phyloP scores from a whole-genome alignment of 2,888 invertebrate species.

The Microplitis manilae region DNA sequence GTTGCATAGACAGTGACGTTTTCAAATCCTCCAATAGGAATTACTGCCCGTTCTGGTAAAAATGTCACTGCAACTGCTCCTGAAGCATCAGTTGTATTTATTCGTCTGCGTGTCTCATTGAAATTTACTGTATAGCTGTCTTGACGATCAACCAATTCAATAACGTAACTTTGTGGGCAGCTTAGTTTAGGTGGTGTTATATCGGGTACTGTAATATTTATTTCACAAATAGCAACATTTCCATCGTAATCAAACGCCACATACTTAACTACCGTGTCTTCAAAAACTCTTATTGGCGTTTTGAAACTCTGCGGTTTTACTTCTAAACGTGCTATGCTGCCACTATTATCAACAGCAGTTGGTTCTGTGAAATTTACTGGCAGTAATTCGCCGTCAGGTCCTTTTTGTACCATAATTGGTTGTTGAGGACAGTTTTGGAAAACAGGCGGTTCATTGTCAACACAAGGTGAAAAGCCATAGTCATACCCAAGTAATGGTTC shows the following conservation, averaged over 20 bases:
- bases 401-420: slow-evolving; percentile 90
- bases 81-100: slow-evolving; percentile 90
- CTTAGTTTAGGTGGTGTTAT: slow-evolving; percentile 91
- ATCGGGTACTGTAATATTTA: slow-evolving; percentile 94
- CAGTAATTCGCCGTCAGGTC: slow-evolving; percentile 89
- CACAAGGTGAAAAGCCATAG: slow-evolving; percentile 94
- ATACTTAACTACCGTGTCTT: slow-evolving; percentile 94
- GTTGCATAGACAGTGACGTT: slow-evolving; percentile 92
- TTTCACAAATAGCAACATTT: slow-evolving; percentile 97
- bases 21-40: slow-evolving; percentile 89
- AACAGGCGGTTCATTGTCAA: slow-evolving; percentile 95
- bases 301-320: slow-evolving; percentile 93
- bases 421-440: slow-evolving; percentile 97
- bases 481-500: slow-evolving; percentile 93
- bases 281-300: slow-evolving; percentile 89
- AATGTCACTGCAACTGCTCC: slow-evolving; percentile 89
- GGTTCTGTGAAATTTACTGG: slow-evolving; percentile 96
- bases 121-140: slow-evolving; percentile 93
- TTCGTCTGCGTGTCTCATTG: slow-evolving; percentile 88
- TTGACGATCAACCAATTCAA: slow-evolving; percentile 90
- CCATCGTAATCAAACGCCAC: slow-evolving; percentile 98
- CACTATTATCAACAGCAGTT: slow-evolving; percentile 94
- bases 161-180: slow-evolving; percentile 95
- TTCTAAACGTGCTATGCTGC: slow-evolving; percentile 93
- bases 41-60: slow-evolving; percentile 83